Evolutionary conservation across 2,888 invertebrate species (phyloP).

Genomic region (Synanthedon tipuliformis): DNA sequence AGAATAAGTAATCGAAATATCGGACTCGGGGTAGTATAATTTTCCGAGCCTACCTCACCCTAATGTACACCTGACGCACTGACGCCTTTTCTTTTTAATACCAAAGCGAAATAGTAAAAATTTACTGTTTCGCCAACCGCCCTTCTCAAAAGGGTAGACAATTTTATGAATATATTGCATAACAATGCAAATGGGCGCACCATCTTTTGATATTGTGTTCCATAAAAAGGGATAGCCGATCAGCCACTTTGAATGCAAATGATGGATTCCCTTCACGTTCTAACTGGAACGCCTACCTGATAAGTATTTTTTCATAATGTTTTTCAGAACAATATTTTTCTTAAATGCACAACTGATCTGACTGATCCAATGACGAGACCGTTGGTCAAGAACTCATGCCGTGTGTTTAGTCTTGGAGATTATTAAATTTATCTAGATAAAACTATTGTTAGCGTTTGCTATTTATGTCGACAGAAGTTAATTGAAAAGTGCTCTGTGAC

Average conservation of each 20-base stretch:
- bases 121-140: background rate
- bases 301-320: background rate
- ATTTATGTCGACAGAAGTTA: no score
- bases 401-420: no score
- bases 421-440: no score
- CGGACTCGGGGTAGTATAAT: no score
- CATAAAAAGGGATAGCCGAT: conserved; percentile 19
- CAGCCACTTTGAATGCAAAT: conserved; percentile 25
- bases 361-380: no score
- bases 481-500: no score
- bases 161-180: conserved; percentile 13
- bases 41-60: background rate
- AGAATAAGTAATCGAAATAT: no score
- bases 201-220: conserved; percentile 20
- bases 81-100: background rate
- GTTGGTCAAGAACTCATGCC: no score
- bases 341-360: no score
- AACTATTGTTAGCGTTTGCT: no score
- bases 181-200: conserved; percentile 19
- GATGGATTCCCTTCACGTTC: conserved; percentile 2
- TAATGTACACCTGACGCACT: conserved; percentile 3
- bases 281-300: background rate
- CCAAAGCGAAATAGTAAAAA: background rate
- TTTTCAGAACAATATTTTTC: no score
- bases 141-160: conserved; percentile 6